These are phyloP conservation scores for Bradysia coprophila DNA, from an alignment of 1,140 invertebrate species.

Conservation along the genomic window DNA sequence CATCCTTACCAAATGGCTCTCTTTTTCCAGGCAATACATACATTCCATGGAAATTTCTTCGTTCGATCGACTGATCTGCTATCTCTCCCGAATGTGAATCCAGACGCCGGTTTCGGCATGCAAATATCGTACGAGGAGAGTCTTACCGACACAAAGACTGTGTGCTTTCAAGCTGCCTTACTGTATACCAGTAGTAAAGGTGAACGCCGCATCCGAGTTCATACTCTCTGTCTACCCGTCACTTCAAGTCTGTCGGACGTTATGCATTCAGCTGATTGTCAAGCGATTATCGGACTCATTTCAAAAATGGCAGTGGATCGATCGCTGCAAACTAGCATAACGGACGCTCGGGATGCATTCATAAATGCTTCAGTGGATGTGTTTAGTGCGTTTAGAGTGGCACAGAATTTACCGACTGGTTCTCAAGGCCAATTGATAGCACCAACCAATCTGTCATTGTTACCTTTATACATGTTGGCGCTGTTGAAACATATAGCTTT, in stretches of 20 bases:
- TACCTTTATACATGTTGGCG: conserved; percentile 81
- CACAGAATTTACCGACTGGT: conserved; percentile 40
- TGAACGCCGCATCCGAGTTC: conserved; percentile 91
- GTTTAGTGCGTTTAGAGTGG: conserved; percentile 59
- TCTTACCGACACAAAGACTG: conserved; percentile 65
- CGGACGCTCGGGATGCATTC: conserved; percentile 88
- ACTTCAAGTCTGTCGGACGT: conserved; percentile 69
- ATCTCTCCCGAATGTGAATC: conserved; percentile 93
- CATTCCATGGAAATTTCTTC: conserved; percentile 99
- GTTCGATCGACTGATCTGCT: conserved; percentile 93
- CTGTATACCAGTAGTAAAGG: conserved; percentile 97
- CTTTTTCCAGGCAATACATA: conserved; percentile 86
- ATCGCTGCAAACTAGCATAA: conserved; percentile 62
- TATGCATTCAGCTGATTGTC: conserved; percentile 82
- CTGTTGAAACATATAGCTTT: conserved; percentile 81
- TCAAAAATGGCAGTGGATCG: conserved; percentile 96
- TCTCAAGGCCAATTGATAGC: conserved; percentile 43
- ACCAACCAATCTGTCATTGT: conserved; percentile 51
- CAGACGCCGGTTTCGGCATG: conserved; percentile 95
- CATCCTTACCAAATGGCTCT: too few species aligned
- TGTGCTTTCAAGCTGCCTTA: conserved; percentile 95
- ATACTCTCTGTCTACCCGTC: conserved; percentile 89
- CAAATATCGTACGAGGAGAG: conserved; percentile 78
- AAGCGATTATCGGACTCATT: conserved; percentile 81
- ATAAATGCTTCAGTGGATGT: conserved; percentile 90